Evolutionary conservation across 2,888 invertebrate genomes (phyloP).

Genomic region (Schizaphis graminum): DNA sequence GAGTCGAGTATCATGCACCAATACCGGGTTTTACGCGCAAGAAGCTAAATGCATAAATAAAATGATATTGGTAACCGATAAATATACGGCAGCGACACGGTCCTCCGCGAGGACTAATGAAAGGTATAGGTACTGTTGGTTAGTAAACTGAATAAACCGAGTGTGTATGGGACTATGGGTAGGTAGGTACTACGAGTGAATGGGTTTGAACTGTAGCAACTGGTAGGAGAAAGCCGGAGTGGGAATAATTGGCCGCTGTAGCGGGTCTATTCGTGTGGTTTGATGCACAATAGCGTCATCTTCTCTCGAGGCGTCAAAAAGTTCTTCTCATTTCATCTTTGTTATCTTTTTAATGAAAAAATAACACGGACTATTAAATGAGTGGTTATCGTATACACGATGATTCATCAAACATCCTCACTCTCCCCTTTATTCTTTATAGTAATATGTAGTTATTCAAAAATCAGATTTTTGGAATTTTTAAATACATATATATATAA

Average conservation of each 20-base stretch:
- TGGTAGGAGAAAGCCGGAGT: constrained; percentile 14
- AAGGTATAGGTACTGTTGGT: not conserved
- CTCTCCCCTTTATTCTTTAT: not conserved
- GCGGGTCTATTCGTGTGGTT: not conserved
- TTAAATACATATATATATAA: not conserved
- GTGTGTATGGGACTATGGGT: not conserved
- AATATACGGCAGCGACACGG: not conserved
- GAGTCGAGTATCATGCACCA: not conserved
- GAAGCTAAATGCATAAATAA: not conserved
- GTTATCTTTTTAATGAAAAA: not conserved
- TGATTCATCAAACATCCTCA: not conserved
- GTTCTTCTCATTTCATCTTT: not conserved
- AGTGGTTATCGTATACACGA: not conserved
- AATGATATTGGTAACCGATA: not conserved
- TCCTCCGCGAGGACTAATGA: not conserved
- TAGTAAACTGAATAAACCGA: not conserved
- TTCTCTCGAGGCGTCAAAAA: constrained; percentile 5
- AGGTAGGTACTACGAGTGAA: not conserved
- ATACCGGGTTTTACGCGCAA: not conserved
- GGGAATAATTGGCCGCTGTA: not conserved
- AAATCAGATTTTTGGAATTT: not conserved
- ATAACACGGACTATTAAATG: not conserved
- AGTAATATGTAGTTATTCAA: not conserved
- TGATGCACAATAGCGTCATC: not conserved
- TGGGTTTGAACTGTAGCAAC: not conserved